Conservation (phyloP, 2,113 vertebrate genomes). For the Eudyptes chrysolophus region DNA sequence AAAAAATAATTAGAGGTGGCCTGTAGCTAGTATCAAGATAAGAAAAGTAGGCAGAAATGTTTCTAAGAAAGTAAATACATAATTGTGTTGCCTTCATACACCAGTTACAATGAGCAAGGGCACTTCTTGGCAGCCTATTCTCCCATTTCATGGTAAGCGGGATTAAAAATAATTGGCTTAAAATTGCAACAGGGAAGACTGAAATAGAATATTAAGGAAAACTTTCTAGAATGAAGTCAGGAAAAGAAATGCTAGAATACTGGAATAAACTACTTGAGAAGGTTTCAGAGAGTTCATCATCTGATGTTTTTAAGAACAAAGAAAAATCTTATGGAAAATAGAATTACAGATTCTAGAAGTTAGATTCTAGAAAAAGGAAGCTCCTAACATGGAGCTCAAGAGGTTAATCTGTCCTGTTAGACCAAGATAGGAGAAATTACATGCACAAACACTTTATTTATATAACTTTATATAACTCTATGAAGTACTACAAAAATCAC, state of each 20-base stretch:
- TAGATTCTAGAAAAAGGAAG: background rate
- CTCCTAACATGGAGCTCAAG: background rate
- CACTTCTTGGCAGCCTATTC: background rate
- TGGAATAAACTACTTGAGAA: background rate
- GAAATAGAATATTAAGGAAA: background rate
- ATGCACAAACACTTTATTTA: background rate
- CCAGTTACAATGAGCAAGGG: background rate
- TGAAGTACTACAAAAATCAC: background rate
- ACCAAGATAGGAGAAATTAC: background rate
- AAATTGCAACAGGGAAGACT: background rate
- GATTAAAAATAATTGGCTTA: background rate
- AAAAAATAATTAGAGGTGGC: background rate
- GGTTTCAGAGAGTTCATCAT: background rate
- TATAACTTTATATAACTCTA: background rate
- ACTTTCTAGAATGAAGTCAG: background rate
- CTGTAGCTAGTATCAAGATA: background rate
- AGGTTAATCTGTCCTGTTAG: background rate
- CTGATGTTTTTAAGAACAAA: background rate
- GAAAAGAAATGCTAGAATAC: background rate
- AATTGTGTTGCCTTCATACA: background rate
- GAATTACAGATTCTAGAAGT: background rate
- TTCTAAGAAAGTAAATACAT: background rate
- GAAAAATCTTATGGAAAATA: background rate
- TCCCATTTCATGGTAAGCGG: background rate
- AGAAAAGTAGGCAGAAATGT: background rate